Conservation (phyloP, 2,797 vertebrate genomes). For the Hypotaenidia okinawae region DNA sequence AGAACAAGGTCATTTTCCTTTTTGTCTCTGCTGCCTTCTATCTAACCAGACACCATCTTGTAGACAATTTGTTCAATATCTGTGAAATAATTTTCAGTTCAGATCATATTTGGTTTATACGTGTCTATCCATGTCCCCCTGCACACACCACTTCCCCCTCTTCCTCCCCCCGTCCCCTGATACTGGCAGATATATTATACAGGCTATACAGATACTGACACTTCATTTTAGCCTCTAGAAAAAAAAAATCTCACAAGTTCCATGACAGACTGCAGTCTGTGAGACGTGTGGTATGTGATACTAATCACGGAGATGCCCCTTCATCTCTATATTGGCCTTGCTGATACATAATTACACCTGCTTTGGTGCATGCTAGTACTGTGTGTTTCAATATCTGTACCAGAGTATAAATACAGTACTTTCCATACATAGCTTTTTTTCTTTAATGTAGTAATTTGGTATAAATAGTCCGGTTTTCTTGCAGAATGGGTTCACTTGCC, state of each 20-base stretch:
- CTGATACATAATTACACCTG: neutral
- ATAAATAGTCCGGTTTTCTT: neutral
- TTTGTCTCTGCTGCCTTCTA: slow-evolving; percentile 16
- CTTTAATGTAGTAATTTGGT: neutral
- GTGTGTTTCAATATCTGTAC: neutral
- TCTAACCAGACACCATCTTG: neutral
- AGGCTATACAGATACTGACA: neutral
- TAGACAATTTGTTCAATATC: slow-evolving; percentile 38
- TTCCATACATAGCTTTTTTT: neutral
- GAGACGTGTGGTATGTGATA: neutral
- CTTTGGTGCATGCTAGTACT: neutral
- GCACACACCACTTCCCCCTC: too few species aligned
- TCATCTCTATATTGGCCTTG: neutral
- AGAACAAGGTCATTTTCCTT: slow-evolving; percentile 37
- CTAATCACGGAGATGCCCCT: neutral
- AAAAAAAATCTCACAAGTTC: neutral
- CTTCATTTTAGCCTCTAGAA: slow-evolving; percentile 1
- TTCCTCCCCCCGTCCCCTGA: too few species aligned
- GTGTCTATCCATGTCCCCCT: neutral
- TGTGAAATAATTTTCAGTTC: slow-evolving; percentile 58
- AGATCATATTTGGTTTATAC: slow-evolving; percentile 60
- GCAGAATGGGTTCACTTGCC: neutral
- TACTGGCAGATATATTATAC: neutral
- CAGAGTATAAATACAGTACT: neutral
- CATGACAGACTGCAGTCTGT: neutral